Conservation (phyloP, 2,888 invertebrate genomes). For the Prionchulus punctatus region DNA sequence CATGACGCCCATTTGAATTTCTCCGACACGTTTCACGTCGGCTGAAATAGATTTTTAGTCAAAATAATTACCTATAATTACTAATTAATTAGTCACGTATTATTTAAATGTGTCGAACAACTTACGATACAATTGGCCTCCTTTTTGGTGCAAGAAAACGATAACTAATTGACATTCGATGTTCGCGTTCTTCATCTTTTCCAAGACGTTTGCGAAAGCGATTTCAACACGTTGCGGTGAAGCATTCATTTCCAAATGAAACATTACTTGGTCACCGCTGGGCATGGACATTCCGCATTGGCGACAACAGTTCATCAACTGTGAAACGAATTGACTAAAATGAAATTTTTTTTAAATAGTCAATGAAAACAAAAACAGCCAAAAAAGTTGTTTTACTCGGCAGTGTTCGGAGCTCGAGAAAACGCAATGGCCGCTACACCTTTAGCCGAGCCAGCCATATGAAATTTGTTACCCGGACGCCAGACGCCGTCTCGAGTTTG, state of each 20-base stretch:
- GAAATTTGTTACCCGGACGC: neutral
- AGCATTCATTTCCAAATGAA: conserved; percentile 14
- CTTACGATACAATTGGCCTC: conserved; percentile 7
- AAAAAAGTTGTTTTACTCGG: neutral
- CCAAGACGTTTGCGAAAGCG: conserved; percentile 56
- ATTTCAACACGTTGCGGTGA: conserved; percentile 16
- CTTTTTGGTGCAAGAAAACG: conserved; percentile 36
- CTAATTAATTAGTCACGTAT: too few species aligned
- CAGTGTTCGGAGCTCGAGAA: neutral
- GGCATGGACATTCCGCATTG: conserved; percentile 25
- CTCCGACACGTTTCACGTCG: conserved; percentile 39
- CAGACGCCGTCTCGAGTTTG: neutral
- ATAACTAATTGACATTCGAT: conserved; percentile 36
- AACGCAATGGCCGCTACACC: neutral
- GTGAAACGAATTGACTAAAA: conserved; percentile 12
- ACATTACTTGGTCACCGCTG: conserved; percentile 22
- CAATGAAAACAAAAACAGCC: neutral
- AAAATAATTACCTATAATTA: neutral
- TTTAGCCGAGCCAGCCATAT: neutral
- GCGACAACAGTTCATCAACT: conserved; percentile 2
- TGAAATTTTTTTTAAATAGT: neutral
- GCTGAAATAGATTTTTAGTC: conserved; percentile 20
- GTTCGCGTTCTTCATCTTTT: conserved; percentile 39
- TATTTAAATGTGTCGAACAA: too few species aligned
- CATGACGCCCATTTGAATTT: conserved; percentile 23